Percentiles rank a stretch among this genome's conserved stretches.
These are phyloP conservation scores for Neoniphon sammara DNA, from an alignment of 2,797 vertebrate genomes.

Conservation along the genomic window DNA sequence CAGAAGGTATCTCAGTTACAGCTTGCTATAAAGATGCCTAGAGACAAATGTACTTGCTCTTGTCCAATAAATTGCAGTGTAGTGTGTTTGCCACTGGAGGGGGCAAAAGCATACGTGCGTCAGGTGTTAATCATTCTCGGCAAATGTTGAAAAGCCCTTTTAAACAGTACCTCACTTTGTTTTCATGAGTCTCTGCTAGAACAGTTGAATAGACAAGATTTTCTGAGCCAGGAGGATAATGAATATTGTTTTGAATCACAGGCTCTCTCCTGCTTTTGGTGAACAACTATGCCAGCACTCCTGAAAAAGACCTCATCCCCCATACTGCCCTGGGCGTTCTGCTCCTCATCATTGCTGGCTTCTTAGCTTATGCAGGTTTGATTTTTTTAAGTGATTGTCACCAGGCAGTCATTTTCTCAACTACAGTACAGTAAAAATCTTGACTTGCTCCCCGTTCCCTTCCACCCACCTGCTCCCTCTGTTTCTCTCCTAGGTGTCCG, in stretches of 20 bases:
- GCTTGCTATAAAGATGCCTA: too few relatives aligned
- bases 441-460: not conserved
- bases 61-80: not conserved
- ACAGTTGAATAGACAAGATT: not conserved
- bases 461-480: not conserved
- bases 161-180: not conserved
- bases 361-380: slow-evolving; percentile 87
- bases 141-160: not conserved
- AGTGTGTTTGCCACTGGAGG: slow-evolving; percentile 8
- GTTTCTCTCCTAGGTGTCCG: slow-evolving; percentile 77
- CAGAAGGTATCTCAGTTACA: not conserved
- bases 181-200: not conserved
- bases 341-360: slow-evolving; percentile 80
- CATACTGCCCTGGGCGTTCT: slow-evolving; percentile 83
- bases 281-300: slow-evolving; percentile 80
- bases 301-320: slow-evolving; percentile 77
- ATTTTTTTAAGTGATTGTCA: not conserved
- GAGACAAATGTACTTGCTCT: not conserved
- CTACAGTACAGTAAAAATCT: accelerated
- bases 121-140: not conserved
- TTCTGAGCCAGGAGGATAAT: not conserved
- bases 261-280: slow-evolving; percentile 87
- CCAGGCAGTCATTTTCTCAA: not conserved
- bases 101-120: not conserved
- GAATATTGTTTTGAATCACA: slow-evolving; percentile 45